A percentile compares a stretch with the other conserved stretches of the same genome.
These are phyloP conservation scores for Pycnonotus jocosus DNA, from an alignment of 2,113 vertebrate species.

Conservation along the genomic window DNA sequence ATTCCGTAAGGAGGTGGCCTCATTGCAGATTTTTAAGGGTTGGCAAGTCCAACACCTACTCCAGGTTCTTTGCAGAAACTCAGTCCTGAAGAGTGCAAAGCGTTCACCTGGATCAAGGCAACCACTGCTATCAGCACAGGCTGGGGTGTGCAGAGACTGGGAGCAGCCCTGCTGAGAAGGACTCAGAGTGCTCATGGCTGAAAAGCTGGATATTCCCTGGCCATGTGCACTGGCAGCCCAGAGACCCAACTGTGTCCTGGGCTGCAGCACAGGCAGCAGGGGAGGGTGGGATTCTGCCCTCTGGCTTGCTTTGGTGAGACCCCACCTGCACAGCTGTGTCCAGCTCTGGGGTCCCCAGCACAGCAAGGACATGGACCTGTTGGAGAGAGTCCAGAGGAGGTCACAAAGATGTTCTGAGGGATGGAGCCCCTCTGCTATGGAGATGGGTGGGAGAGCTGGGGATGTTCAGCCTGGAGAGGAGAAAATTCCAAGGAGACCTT, in stretches of 20 bases:
- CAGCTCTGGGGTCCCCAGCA: not conserved
- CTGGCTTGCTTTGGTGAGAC: not conserved
- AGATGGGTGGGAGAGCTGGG: not conserved
- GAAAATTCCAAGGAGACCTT: not conserved
- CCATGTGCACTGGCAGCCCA: not conserved
- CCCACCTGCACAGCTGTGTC: not conserved
- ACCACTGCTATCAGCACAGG: no score
- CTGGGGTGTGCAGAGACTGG: not conserved
- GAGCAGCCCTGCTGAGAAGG: not conserved
- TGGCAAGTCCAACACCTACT: not conserved
- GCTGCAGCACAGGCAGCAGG: not conserved
- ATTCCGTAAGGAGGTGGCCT: not conserved
- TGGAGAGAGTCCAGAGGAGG: not conserved
- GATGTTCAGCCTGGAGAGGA: not conserved
- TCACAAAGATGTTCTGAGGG: not conserved
- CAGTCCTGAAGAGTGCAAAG: not conserved
- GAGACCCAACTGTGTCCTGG: fast-evolving
- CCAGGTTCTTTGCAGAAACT: not conserved
- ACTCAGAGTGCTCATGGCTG: not conserved
- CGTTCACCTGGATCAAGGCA: not conserved
- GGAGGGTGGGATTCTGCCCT: not conserved
- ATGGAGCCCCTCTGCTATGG: not conserved
- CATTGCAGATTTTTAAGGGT: not conserved
- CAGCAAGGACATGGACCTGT: not conserved
- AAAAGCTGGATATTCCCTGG: not conserved